These are phyloP conservation scores for Chirona hameri DNA, from an alignment of 2,888 invertebrate species.

Conservation along the genomic window DNA sequence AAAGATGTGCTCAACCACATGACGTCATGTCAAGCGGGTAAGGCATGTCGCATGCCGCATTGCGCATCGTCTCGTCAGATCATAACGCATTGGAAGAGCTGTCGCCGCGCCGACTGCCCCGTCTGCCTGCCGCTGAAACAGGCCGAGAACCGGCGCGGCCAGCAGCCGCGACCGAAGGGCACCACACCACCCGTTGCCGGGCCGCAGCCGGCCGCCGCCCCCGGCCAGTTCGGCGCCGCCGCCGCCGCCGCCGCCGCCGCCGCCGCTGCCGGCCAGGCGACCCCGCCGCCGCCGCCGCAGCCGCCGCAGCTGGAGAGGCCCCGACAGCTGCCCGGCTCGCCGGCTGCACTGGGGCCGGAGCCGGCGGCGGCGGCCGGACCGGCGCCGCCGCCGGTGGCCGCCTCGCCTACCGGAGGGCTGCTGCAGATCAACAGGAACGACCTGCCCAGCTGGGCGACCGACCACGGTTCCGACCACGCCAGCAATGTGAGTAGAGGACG, in stretches of 20 bases:
- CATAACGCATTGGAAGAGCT: slow-evolving; percentile 98
- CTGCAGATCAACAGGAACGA: slow-evolving; percentile 54
- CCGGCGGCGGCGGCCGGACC: slow-evolving; percentile 43
- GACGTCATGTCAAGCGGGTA: slow-evolving; percentile 93
- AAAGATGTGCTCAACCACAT: slow-evolving; percentile 97
- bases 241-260: neutral
- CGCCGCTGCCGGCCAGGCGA: neutral
- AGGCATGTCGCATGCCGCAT: slow-evolving; percentile 86
- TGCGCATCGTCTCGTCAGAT: slow-evolving; percentile 99
- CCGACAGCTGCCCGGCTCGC: slow-evolving; percentile 11
- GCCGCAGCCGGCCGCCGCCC: neutral
- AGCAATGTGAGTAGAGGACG: slow-evolving; percentile 49
- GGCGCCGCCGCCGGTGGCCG: slow-evolving; percentile 48
- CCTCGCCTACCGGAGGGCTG: slow-evolving; percentile 49
- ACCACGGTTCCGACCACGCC: slow-evolving; percentile 10
- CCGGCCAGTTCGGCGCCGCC: neutral
- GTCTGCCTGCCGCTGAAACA: slow-evolving; percentile 97
- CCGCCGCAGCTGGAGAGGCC: neutral
- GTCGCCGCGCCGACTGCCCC: slow-evolving; percentile 90
- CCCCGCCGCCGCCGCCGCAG: neutral
- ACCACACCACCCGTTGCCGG: neutral
- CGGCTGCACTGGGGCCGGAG: neutral
- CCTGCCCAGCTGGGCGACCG: slow-evolving; percentile 38
- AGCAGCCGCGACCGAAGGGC: slow-evolving; percentile 30
- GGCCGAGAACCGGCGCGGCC: slow-evolving; percentile 62